These are phyloP conservation scores for Drosophila triauraria DNA, from an alignment of 1,140 invertebrate genomes.

Conservation along the genomic window DNA sequence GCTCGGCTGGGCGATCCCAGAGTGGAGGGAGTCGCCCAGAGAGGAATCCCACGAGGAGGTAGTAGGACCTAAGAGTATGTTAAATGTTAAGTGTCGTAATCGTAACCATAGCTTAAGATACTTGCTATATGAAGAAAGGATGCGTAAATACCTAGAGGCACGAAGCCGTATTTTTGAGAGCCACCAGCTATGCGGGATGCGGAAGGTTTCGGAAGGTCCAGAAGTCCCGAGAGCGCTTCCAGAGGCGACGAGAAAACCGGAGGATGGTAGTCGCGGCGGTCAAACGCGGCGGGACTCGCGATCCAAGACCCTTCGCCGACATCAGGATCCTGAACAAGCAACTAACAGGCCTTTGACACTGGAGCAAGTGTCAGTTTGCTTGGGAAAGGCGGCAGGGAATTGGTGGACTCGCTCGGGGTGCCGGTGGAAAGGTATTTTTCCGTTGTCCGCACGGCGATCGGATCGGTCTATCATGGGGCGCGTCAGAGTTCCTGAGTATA, in stretches of 20 bases:
- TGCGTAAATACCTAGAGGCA: background rate
- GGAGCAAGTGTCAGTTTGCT: background rate
- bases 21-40: too few relatives aligned
- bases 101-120: background rate
- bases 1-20: too few relatives aligned
- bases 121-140: background rate
- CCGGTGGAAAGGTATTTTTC: background rate
- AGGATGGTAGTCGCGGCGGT: background rate
- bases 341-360: background rate
- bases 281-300: background rate
- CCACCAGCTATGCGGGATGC: background rate
- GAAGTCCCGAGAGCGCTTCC: background rate
- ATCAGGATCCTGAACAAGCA: background rate
- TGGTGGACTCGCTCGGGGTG: background rate
- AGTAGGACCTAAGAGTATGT: background rate
- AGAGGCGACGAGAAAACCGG: background rate
- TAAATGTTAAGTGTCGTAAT: background rate
- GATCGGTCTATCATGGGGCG: background rate
- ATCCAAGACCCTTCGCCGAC: background rate
- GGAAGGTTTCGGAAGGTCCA: background rate
- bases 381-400: background rate
- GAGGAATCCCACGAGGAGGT: too few relatives aligned
- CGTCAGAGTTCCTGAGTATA: background rate
- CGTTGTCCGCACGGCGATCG: background rate
- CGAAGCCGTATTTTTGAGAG: too few relatives aligned